Evolutionary conservation across 2,888 invertebrate genomes (phyloP).

Genomic region (Odontocolon sp.): DNA sequence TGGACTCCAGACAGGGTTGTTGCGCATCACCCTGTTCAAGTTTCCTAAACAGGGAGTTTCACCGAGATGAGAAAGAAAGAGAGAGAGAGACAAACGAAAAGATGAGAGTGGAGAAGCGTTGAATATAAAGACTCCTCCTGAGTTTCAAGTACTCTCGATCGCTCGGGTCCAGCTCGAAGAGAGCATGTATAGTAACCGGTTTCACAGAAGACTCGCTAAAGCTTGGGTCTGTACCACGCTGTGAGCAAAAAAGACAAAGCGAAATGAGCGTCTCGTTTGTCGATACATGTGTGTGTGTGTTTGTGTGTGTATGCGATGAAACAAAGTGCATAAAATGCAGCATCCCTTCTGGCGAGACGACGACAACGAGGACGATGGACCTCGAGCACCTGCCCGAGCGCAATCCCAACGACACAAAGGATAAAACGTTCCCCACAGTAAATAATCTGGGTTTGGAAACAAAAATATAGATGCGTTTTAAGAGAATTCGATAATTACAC

Average conservation of each 20-base stretch:
- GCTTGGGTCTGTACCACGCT: constrained; percentile 36
- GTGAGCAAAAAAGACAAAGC: constrained; percentile 43
- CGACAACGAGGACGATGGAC: constrained; percentile 33
- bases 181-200: constrained; percentile 53
- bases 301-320: constrained; percentile 40
- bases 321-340: constrained; percentile 58
- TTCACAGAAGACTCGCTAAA: constrained; percentile 51
- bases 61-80: constrained; percentile 39
- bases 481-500: no score
- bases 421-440: no score
- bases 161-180: constrained; percentile 15
- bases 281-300: no score
- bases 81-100: constrained; percentile 29
- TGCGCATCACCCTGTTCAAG: constrained; percentile 40
- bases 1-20: constrained; percentile 26
- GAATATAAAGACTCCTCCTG: constrained; percentile 50
- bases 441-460: no score
- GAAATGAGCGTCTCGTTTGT: constrained; percentile 45
- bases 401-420: no score
- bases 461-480: no score
- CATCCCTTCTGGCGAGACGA: constrained; percentile 34
- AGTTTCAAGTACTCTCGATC: constrained; percentile 57
- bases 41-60: constrained; percentile 55
- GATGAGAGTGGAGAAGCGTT: constrained; percentile 36
- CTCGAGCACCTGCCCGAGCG: constrained; percentile 42